Evolutionary conservation across 2,113 vertebrate species (phyloP).

Genomic region (Hydropotes inermis): DNA sequence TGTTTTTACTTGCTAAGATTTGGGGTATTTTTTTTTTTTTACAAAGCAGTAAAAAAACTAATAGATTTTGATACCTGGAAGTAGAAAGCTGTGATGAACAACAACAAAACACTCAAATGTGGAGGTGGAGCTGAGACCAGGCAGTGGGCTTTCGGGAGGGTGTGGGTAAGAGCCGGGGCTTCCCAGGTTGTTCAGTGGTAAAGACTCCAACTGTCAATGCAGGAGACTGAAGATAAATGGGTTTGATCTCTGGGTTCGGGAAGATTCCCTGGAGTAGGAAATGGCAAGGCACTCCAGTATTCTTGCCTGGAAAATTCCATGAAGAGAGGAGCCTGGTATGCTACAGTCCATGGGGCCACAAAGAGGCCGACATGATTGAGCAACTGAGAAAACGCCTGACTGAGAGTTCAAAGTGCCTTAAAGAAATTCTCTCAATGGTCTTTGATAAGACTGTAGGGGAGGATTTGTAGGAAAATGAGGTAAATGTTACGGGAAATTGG

Average conservation of each 20-base stretch:
- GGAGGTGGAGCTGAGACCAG: background rate
- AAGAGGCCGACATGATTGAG: background rate
- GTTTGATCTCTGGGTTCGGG: background rate
- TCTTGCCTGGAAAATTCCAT: background rate
- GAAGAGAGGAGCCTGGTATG: background rate
- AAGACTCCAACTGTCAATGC: background rate
- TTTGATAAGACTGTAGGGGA: background rate
- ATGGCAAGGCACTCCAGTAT: fast-evolving
- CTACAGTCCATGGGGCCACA: background rate
- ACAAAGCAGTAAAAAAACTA: background rate
- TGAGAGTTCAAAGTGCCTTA: background rate
- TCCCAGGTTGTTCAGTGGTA: background rate
- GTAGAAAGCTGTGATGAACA: background rate
- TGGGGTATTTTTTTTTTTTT: background rate
- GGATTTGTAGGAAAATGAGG: background rate
- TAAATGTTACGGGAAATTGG: background rate
- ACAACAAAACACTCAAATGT: background rate
- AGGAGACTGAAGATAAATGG: background rate
- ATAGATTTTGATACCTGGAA: background rate
- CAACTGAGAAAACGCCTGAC: fast-evolving
- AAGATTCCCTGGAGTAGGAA: background rate
- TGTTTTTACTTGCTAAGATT: background rate
- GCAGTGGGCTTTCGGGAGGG: background rate
- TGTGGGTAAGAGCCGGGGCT: background rate
- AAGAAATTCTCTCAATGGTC: background rate